These are phyloP conservation scores for Magallana angulata DNA, from an alignment of 1,140 invertebrate genomes.

Conservation along the genomic window DNA sequence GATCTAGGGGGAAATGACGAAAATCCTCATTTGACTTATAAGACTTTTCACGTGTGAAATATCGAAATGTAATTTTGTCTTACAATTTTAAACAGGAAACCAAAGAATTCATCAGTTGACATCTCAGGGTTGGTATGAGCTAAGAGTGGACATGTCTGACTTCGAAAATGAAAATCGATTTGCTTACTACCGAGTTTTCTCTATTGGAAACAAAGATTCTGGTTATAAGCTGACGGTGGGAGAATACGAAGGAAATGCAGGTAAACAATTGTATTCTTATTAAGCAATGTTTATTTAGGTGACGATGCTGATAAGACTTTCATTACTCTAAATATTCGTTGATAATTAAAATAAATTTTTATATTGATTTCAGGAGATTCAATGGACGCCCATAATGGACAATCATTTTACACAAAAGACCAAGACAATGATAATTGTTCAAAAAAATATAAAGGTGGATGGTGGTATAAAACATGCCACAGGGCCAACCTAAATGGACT, in stretches of 20 bases:
- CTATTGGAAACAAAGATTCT: neutral
- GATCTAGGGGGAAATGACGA: neutral
- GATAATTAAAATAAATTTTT: too few relatives aligned
- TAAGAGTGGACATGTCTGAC: conserved; percentile 57
- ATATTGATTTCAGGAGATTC: too few relatives aligned
- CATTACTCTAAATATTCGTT: too few relatives aligned
- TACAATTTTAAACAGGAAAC: conserved; percentile 38
- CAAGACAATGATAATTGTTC: conserved; percentile 6
- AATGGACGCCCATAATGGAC: too few relatives aligned
- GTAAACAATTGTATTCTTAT: neutral
- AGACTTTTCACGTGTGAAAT: too few relatives aligned
- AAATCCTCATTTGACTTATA: too few relatives aligned
- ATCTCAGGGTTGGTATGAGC: conserved; percentile 3
- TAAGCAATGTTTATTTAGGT: too few relatives aligned
- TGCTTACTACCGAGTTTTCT: conserved; percentile 52
- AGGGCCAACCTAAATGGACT: conserved; percentile 22
- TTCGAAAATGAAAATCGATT: conserved; percentile 34
- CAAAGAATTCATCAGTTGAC: conserved; percentile 46
- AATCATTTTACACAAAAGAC: neutral
- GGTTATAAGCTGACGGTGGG: conserved; percentile 39
- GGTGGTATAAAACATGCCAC: conserved; percentile 33
- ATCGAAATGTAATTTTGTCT: too few relatives aligned
- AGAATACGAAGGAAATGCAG: conserved; percentile 50
- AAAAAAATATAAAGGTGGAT: neutral
- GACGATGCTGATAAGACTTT: too few relatives aligned